Conservation (phyloP, 2,888 invertebrate genomes). For the Tenthredo scrophulariae region DNA sequence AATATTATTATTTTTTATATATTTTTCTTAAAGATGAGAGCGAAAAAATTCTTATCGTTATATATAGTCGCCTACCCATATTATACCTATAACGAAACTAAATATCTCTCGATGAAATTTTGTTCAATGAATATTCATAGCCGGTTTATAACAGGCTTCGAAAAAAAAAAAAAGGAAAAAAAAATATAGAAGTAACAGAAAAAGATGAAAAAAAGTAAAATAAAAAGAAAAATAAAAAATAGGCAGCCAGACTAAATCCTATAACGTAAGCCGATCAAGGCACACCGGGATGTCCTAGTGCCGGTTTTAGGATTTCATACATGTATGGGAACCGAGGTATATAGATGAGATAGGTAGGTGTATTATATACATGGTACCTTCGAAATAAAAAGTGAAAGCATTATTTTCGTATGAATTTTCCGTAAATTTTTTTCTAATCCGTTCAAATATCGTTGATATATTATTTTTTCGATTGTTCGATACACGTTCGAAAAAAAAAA, state of each 20-base stretch:
- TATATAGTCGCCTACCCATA: too few species aligned
- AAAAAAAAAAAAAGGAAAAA: neutral
- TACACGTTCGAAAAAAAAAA: too few species aligned
- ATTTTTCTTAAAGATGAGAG: neutral
- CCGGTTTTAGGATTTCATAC: neutral
- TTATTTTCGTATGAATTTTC: neutral
- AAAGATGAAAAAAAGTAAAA: neutral
- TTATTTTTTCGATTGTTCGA: neutral
- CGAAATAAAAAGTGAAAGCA: neutral
- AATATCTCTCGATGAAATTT: neutral
- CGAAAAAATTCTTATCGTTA: neutral
- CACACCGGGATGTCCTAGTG: constrained; percentile 14
- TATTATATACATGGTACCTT: neutral
- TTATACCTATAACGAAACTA: neutral
- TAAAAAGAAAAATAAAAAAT: too few species aligned
- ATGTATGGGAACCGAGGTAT: neutral
- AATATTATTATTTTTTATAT: neutral
- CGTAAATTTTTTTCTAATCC: neutral
- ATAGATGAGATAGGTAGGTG: neutral
- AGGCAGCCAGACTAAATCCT: neutral
- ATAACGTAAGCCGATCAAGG: constrained; percentile 12
- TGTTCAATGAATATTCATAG: constrained; percentile 1
- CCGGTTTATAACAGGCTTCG: neutral
- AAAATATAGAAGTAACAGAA: neutral
- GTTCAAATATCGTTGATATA: too few species aligned